Percentiles rank a stretch among this genome's conserved stretches.
phyloP scores from a whole-genome alignment of 2,113 vertebrate species.

The Hemichromis elongatus region DNA sequence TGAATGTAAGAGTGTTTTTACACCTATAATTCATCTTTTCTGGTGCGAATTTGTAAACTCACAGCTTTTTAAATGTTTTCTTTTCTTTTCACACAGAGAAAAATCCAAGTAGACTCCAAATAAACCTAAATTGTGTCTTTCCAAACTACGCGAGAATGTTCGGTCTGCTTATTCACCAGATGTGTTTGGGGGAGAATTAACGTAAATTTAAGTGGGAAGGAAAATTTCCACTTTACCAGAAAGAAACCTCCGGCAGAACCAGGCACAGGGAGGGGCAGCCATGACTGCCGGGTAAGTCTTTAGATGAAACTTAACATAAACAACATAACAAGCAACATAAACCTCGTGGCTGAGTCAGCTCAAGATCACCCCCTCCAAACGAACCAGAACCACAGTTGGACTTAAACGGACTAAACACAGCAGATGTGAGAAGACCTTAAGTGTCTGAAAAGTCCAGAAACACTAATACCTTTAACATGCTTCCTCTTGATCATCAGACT shows the following conservation, averaged over 20 bases:
- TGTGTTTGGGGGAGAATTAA: too few relatives aligned
- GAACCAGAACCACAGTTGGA: not conserved
- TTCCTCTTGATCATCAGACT: not conserved
- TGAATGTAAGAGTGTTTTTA: not conserved
- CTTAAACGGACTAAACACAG: not conserved
- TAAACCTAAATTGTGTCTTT: not conserved
- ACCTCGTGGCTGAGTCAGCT: not conserved
- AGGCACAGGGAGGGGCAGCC: not conserved
- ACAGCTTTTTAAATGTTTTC: not conserved
- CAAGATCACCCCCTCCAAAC: not conserved
- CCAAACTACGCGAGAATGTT: not conserved
- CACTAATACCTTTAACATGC: not conserved
- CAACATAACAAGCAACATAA: not conserved
- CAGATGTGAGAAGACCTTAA: accelerated
- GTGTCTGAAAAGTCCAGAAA: not conserved
- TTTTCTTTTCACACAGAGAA: not conserved
- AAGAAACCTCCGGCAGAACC: not conserved
- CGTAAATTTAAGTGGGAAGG: too few relatives aligned
- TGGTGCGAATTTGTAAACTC: not conserved
- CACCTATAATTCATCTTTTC: accelerated
- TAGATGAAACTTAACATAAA: not conserved
- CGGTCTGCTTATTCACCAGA: not conserved
- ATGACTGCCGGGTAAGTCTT: not conserved
- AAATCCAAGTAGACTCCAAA: not conserved
- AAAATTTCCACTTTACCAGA: not conserved